Evolutionary conservation across 2,797 vertebrate species (phyloP).

Genomic region (Thunnus albacares): DNA sequence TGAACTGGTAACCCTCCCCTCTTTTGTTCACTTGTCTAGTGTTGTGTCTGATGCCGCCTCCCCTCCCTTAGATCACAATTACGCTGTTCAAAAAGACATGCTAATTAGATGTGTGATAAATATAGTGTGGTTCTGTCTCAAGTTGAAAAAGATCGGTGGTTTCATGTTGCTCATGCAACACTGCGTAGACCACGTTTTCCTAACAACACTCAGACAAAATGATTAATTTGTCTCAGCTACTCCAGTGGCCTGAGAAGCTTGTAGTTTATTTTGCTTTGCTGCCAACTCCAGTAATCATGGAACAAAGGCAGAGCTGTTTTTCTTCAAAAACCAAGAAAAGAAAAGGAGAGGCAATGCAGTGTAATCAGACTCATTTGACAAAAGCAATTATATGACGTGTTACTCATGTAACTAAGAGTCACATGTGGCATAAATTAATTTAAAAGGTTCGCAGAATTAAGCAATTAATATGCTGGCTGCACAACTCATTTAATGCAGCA

Average conservation of each 20-base stretch:
- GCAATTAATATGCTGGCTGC: no score
- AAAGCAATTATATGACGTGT: neutral
- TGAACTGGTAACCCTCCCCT: slow-evolving; percentile 24
- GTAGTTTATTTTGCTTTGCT: slow-evolving; percentile 34
- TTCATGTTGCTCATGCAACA: neutral
- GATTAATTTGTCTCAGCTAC: slow-evolving; percentile 38
- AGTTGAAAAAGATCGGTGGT: slow-evolving; percentile 14
- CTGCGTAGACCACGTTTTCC: slow-evolving; percentile 3
- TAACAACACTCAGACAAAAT: neutral
- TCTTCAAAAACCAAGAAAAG: slow-evolving; percentile 14
- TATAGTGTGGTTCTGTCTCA: slow-evolving; percentile 21
- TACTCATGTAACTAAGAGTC: neutral
- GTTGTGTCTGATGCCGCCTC: neutral
- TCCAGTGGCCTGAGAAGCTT: neutral
- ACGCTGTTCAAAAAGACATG: slow-evolving; percentile 30
- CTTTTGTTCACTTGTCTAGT: slow-evolving; percentile 1
- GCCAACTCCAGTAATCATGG: slow-evolving; percentile 25
- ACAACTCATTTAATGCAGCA: no score
- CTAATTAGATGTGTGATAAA: slow-evolving; percentile 53
- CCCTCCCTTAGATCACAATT: slow-evolving; percentile 19
- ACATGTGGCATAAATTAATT: neutral
- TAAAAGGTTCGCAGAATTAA: no score
- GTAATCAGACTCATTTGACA: neutral
- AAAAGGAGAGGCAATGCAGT: neutral
- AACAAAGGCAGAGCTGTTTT: slow-evolving; percentile 36